These are phyloP conservation scores for Pongo abelii DNA, from an alignment of 2,113 vertebrate species.

Conservation along the genomic window DNA sequence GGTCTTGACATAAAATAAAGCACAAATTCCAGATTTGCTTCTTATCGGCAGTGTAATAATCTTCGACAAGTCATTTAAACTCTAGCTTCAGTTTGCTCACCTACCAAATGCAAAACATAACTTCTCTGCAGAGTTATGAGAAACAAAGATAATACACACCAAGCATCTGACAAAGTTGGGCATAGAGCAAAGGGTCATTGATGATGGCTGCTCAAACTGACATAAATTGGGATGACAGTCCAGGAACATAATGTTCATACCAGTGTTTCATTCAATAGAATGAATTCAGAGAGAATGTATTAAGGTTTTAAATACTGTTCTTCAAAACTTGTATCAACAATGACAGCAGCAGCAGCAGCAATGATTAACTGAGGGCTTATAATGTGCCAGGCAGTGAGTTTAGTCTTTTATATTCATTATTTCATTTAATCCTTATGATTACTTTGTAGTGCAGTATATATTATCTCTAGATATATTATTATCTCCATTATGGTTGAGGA, in stretches of 20 bases:
- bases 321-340: neutral
- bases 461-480: neutral
- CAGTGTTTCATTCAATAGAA: neutral
- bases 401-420: slow-evolving; percentile 2
- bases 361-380: neutral
- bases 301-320: neutral
- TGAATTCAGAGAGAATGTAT: neutral
- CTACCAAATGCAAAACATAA: neutral
- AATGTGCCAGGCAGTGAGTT: neutral
- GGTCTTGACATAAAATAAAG: neutral
- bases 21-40: neutral
- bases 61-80: neutral
- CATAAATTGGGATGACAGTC: neutral
- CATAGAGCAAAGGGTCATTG: neutral
- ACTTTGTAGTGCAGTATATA: neutral
- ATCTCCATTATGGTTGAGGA: slow-evolving; percentile 11
- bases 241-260: neutral
- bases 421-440: slow-evolving; percentile 48
- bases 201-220: neutral
- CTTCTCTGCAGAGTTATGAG: neutral
- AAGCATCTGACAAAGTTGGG: neutral
- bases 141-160: neutral
- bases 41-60: neutral
- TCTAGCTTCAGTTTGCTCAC: neutral
- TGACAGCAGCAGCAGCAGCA: neutral